phyloP scores from a whole-genome alignment of 2,888 invertebrate species.

The Rugalucina vietnamica region DNA sequence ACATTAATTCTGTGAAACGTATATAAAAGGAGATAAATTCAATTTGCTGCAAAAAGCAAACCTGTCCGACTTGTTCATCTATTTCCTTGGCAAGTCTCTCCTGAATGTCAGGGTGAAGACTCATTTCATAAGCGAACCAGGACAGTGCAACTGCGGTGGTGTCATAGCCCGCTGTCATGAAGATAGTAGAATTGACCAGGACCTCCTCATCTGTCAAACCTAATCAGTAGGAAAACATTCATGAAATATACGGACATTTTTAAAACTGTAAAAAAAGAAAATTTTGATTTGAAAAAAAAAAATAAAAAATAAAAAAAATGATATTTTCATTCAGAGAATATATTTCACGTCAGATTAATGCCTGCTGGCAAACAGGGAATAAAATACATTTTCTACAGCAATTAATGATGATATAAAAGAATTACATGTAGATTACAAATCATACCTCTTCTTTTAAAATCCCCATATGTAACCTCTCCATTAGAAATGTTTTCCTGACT shows the following conservation, averaged over 20 bases:
- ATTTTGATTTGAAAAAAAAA: too few species aligned
- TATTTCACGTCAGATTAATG: too few species aligned
- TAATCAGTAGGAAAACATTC: too few species aligned
- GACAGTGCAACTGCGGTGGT: constrained; percentile 84
- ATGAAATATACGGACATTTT: too few species aligned
- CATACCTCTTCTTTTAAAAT: background rate
- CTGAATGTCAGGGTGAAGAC: constrained; percentile 83
- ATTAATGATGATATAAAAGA: background rate
- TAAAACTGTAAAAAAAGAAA: too few species aligned
- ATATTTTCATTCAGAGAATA: too few species aligned
- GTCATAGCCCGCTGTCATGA: constrained; percentile 85
- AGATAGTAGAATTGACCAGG: constrained; percentile 76
- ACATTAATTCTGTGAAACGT: too few species aligned
- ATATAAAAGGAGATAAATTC: too few species aligned
- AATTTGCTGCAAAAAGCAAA: too few species aligned
- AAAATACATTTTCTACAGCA: too few species aligned
- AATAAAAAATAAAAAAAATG: too few species aligned
- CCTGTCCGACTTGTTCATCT: constrained; percentile 12
- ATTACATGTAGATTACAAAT: background rate
- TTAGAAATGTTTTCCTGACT: background rate
- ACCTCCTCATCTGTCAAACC: constrained; percentile 61
- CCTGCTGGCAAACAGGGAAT: too few species aligned
- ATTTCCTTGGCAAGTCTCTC: constrained; percentile 51
- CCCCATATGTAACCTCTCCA: background rate
- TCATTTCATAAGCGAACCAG: constrained; percentile 83